These are phyloP conservation scores for Onychostruthus taczanowskii DNA, from an alignment of 2,113 vertebrate species.

Conservation along the genomic window DNA sequence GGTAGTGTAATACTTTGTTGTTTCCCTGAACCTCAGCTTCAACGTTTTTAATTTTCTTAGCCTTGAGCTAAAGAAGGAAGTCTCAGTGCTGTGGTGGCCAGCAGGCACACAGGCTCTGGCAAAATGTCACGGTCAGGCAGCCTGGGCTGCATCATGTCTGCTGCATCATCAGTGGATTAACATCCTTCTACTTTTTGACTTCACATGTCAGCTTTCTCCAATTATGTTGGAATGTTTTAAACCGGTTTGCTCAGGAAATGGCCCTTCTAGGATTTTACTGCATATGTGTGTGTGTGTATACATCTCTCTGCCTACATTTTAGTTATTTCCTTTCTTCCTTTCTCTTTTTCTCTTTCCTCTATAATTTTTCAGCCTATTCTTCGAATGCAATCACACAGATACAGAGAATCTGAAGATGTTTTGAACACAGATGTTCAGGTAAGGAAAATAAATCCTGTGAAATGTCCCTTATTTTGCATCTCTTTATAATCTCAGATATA, in stretches of 20 bases:
- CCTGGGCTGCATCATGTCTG: fast-evolving
- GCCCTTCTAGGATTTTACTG: neutral
- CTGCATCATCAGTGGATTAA: neutral
- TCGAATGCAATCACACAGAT: neutral
- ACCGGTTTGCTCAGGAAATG: neutral
- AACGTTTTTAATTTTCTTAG: neutral
- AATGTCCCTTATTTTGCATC: neutral
- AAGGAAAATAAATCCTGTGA: neutral
- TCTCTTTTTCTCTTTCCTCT: neutral
- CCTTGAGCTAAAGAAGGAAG: neutral
- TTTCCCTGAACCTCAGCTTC: neutral
- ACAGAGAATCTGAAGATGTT: neutral
- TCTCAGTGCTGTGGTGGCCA: neutral
- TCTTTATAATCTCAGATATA: neutral
- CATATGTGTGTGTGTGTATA: neutral
- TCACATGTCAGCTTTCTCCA: neutral
- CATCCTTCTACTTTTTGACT: neutral
- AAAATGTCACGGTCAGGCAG: neutral
- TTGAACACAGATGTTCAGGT: neutral
- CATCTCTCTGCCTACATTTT: neutral
- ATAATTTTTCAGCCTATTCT: neutral
- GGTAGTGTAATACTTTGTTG: neutral
- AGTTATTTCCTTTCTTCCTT: neutral
- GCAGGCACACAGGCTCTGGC: no score
- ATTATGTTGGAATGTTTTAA: neutral